phyloP scores from a whole-genome alignment of 2,888 invertebrate genomes.

The Chrysotoxum bicinctum region DNA sequence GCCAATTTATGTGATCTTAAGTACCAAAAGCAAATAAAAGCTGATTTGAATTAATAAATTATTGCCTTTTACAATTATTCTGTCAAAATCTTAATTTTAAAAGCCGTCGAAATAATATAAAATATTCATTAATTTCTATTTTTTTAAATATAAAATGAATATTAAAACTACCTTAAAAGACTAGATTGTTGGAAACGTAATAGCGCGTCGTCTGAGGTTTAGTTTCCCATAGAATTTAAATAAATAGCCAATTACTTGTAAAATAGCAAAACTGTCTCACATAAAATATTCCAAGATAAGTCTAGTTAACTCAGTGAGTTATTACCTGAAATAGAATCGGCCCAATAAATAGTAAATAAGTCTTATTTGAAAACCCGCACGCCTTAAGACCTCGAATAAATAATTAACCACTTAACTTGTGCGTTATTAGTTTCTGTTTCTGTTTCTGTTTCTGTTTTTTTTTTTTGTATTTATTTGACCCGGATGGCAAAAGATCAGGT shows the following conservation, averaged over 20 bases:
- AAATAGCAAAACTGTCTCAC: slow-evolving; percentile 19
- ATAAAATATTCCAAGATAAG: slow-evolving; percentile 3
- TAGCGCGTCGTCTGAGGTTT: neutral
- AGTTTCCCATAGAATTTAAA: slow-evolving; percentile 31
- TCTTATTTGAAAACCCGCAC: neutral
- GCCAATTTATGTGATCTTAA: too few relatives aligned
- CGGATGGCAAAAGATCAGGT: slow-evolving; percentile 54
- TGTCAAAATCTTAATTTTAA: too few relatives aligned
- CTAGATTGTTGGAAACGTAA: neutral
- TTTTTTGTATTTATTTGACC: slow-evolving; percentile 19
- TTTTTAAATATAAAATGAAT: too few relatives aligned
- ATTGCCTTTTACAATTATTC: too few relatives aligned
- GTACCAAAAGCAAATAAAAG: too few relatives aligned
- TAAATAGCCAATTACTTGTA: slow-evolving; percentile 21
- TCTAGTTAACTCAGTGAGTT: slow-evolving; percentile 29
- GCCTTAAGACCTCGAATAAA: slow-evolving; percentile 42
- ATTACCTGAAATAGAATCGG: slow-evolving; percentile 12
- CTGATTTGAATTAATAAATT: too few relatives aligned
- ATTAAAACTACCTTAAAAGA: too few relatives aligned
- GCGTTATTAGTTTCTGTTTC: slow-evolving; percentile 35
- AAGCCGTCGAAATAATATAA: too few relatives aligned
- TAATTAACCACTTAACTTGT: slow-evolving; percentile 42
- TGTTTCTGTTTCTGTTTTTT: neutral
- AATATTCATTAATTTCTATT: too few relatives aligned
- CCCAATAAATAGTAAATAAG: slow-evolving; percentile 18